Base-by-base conservation (phyloP, 1,140 invertebrate species). In the Hyposmocoma kahamanoa region DNA sequence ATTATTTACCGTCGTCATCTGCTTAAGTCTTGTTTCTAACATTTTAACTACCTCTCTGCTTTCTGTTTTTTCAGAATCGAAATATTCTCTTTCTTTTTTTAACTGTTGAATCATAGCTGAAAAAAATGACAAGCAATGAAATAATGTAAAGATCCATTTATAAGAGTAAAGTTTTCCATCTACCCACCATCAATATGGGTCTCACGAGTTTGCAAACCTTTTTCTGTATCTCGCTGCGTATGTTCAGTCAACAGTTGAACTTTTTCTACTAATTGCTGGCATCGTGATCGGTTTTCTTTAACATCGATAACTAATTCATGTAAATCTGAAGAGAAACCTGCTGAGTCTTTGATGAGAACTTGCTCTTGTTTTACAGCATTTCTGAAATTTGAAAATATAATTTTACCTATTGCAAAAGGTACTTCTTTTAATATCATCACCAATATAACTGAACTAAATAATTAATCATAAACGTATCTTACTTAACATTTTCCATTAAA, bases 401-500 rank as follows among this genome's bases (percentile, higher is more conserved):
- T 26, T 26, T 26, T 6, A 6, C 24, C 24, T 26, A 26, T 26
- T 26, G 24, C 11, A 26, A 26, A 26, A 26, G 11, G 11, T 26
- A 26, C 11, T 26, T 26, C 24, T 26, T 26, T 26, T 6, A 5
- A 26, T 11, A 6, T 26, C 5, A 26, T 11, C 5, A 6, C 5
- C 24, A 26, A 26, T 26, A 11, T 26, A 26, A 26, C 5, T 6
- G 11, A 26, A 6, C 24, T 26, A 53, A 41, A 26, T 8, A 32
- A 6, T 26, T 6, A 26, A 26, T 6, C 24, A 26, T 26, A 26
- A 5, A 11, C 11, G 24, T 6, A 26, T 2, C 56, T 66, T 53
- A 86, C 85, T 76, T 84, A 1, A 87, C 74, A 71, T 86, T 87
- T 22, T 84, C 76, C 70, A 87, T 83, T 3, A 87, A 59, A 1